phyloP scores from a whole-genome alignment of 92 coral and sea anemone genomes.

The Palythoa caribaeorum region DNA sequence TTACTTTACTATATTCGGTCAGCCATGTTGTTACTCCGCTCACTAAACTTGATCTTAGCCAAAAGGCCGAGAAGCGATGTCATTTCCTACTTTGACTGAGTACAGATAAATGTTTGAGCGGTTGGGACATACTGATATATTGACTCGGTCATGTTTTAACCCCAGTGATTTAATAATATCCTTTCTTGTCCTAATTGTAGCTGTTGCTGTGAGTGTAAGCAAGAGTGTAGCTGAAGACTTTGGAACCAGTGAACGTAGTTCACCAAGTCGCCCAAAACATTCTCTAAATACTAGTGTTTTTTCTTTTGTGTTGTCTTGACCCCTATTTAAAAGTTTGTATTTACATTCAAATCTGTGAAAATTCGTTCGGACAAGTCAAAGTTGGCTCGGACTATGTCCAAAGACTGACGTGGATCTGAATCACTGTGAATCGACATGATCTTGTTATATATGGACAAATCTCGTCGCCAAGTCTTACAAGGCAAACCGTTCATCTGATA shows the following conservation, averaged over 20 bases:
- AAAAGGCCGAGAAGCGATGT: conserved; percentile 87
- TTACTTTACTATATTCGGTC: no score
- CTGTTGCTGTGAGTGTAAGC: conserved; percentile 80
- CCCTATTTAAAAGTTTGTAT: conserved; percentile 24
- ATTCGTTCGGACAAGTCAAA: no score
- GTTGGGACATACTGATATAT: conserved; percentile 51
- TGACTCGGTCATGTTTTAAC: conserved; percentile 17
- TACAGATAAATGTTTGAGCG: conserved; percentile 67
- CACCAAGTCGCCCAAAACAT: conserved; percentile 64
- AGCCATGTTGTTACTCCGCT: no score
- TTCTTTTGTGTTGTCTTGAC: conserved; percentile 51
- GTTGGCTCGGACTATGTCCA: no score
- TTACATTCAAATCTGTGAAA: neutral
- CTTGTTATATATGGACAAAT: no score
- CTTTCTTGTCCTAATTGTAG: conserved; percentile 36
- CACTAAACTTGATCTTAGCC: conserved; percentile 73
- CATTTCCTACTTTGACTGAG: conserved; percentile 39
- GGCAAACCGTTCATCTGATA: neutral
- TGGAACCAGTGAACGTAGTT: conserved; percentile 62
- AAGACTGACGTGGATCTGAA: no score
- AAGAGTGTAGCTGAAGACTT: conserved; percentile 58
- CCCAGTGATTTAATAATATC: conserved; percentile 43
- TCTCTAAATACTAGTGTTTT: conserved; percentile 65
- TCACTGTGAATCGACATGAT: conserved; percentile 11
- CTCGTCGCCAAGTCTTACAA: no score